Evolutionary conservation across 2,888 invertebrate genomes (phyloP), one percentile per base, ranked within the genome.

Genomic region (Metacarcinus magister): DNA sequence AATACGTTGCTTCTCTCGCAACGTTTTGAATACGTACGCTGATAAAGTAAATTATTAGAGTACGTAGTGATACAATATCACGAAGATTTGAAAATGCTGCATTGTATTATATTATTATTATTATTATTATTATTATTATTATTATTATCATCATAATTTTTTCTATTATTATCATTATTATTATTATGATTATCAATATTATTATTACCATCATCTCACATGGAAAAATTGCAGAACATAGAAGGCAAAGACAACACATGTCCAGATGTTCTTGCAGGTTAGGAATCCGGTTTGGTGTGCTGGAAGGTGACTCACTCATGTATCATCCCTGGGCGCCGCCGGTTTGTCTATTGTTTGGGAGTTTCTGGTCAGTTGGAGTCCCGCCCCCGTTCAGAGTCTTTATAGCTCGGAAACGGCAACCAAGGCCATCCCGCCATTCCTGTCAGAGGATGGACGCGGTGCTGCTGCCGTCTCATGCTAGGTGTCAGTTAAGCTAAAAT

Each of bases 261-360:
- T 87, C n/a, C 39, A 87, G 39, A 39, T 87, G 87, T 39, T 87
- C 39, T 39, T 39, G 39, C 87, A 87, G 87, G 87, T 87, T 87
- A 87, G 87, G 87, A 87, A 87, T 87, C 87, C 39, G 87, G 87
- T 87, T 87, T 39, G 10, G 13, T 39, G 28, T 13, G 32, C 13
- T 2, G 16, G 10, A 39, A 32, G 87, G 39, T 87, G 87, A 87
- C 87, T 87, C 87, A 87, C 87, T 39, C 39, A 10, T 87, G 87
- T n/a, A 87, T 87, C 32, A 87, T 87, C 67, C 10, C 82, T 28
- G 82, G 82, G 4, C n/a, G 8, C 28, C 82, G 82, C 82, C 82
- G 82, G 28, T 28, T 82, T 28, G 82, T 28, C 82, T 82, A 54
- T 67, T 23, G 82, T 82, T 82, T 82, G 87, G 4, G 39, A 75